Evolutionary conservation across 2,113 vertebrate genomes (phyloP), one percentile per base, ranked within the genome.

Genomic region (Apodemus sylvaticus): DNA sequence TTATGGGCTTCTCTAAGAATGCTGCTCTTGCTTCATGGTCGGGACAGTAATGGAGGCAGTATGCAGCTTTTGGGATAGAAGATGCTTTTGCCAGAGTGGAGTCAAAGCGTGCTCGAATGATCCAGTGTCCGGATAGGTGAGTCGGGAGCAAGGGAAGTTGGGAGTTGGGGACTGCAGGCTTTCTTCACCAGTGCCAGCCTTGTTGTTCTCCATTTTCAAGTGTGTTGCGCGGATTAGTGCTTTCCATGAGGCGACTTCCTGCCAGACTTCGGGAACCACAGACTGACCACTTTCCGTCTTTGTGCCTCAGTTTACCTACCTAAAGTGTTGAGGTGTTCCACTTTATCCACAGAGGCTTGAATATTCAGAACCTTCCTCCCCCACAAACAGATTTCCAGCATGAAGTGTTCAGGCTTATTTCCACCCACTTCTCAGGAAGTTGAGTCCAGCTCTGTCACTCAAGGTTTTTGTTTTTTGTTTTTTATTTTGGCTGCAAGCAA

Each of bases 81-180:
- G 76, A 93, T 92, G n/a, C 53, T 86, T 96, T 94, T 73, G 36
- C 73, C 55, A 78, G 95, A 91, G 60, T 92, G 81, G 83, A 92
- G 76, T 88, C 81, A 92, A 95, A 91, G 0, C 20, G 82, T 94
- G 94, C 85, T 94, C 90, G 93, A 94, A 90, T 55, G 31, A 83
- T n/a, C 34, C 31, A 71, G 42, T 70, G 19, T 86, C 82, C 34
- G 64, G 66, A 89, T 83, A 73, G 79, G 48, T 73, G 68, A 48
- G 17, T 24, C 31, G 39, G 20, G 26, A 83, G 81, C 51, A 89
- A 81, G 45, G 83, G 5, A 89, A 87, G 42, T 76, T 91, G 87
- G 2, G 78, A 96, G 48, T 36, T 91, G 62, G 39, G 51, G 82
- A 83, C 26, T 58, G 74, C 78, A 64, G 77, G 86, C 51, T 95